Base-by-base conservation (phyloP, 2,888 invertebrate species). In the Megamerina dolium region DNA sequence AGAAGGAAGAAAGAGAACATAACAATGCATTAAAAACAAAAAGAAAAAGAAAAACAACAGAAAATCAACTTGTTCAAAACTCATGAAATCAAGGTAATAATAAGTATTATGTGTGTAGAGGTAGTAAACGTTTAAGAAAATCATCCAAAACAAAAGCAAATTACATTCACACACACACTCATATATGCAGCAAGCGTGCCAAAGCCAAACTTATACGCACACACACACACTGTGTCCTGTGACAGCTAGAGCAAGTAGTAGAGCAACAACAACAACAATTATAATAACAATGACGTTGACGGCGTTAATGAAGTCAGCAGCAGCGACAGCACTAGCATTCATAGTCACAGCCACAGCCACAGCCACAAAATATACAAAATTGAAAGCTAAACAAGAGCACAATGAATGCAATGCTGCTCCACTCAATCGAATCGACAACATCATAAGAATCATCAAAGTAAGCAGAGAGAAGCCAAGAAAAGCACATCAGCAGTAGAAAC, bases 101-200 rank as follows among this genome's bases (percentile, higher is more conserved):
- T n/a, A n/a, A n/a, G n/a, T n/a, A n/a, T n/a, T n/a, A n/a, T n/a
- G n/a, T n/a, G n/a, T n/a, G n/a, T n/a, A n/a, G n/a, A n/a, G n/a
- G n/a, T n/a, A n/a, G n/a, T n/a, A 50, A 62, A 57, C 58, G 56
- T 60, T 64, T 56, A 58, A 57, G 61, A 55, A 61, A 64, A 61
- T 60, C 56, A 56, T 57, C 60, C 54, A 54, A 51, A 56, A 55
- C 49, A 47, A 50, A 55, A 50, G 44, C 13, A n/a, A 16, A 23
- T 23, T 27, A 42, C 16, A 46, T 39, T 27, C 39, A 35, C 44
- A 42, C 43, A 27, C 10, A 13, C 13, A n/a, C 13, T 27, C 13
- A 5, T 10, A 27, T 27, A 27, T 27, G 13, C 27, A n/a, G 3
- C 27, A n/a, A n/a, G n/a, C n/a, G n/a, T n/a, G n/a, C n/a, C n/a